Evolutionary conservation across 2,888 invertebrate genomes (phyloP).

Genomic region (Leptopterna dolabrata): DNA sequence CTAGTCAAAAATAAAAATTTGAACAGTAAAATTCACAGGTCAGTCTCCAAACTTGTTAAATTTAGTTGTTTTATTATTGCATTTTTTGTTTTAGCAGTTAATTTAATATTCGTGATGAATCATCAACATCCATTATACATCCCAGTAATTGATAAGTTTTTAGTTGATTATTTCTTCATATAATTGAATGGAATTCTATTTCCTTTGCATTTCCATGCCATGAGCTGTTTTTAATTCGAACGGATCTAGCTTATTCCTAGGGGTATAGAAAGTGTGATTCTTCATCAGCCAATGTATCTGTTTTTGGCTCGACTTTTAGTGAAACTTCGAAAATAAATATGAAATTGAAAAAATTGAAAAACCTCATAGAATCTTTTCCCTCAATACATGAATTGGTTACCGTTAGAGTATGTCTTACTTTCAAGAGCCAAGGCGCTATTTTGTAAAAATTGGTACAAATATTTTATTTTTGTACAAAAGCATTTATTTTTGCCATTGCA

Average conservation of each 20-base stretch:
- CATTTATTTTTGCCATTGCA: too few relatives aligned
- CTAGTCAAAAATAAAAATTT: background rate
- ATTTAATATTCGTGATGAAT: too few relatives aligned
- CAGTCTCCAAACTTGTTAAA: background rate
- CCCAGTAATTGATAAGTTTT: background rate
- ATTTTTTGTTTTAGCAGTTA: too few relatives aligned
- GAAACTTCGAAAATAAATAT: background rate
- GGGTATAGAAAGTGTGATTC: background rate
- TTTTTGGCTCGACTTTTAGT: background rate
- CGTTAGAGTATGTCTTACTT: background rate
- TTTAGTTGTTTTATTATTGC: background rate
- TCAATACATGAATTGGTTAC: conserved; percentile 30
- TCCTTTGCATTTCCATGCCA: background rate
- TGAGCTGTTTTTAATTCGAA: background rate
- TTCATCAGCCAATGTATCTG: background rate
- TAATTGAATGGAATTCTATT: background rate
- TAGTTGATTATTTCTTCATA: background rate
- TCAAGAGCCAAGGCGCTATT: too few relatives aligned
- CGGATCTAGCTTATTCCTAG: background rate
- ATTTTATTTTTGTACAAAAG: too few relatives aligned
- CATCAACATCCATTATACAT: too few relatives aligned
- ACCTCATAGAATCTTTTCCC: conserved; percentile 10
- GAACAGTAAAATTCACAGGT: background rate
- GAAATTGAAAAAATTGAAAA: background rate
- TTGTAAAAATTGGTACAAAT: too few relatives aligned